These are phyloP conservation scores for Heliconius ismenius DNA, from an alignment of 2,888 invertebrate genomes.

Conservation along the genomic window DNA sequence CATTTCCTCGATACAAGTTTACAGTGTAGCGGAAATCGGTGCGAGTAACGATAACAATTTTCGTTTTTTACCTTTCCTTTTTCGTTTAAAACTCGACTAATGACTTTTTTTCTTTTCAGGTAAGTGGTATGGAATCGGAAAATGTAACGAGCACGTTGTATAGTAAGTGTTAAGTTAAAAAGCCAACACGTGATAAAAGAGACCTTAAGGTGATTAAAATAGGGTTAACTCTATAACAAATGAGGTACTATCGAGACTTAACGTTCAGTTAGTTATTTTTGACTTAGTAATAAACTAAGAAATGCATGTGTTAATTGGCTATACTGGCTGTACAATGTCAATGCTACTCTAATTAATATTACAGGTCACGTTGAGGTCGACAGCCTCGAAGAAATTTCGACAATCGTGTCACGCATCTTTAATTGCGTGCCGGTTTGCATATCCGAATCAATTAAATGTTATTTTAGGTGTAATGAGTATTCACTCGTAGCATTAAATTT, in stretches of 20 bases:
- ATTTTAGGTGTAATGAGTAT: conserved; percentile 1
- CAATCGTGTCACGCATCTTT: conserved; percentile 41
- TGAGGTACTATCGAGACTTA: neutral
- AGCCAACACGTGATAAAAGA: neutral
- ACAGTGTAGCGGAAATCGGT: conserved; percentile 58
- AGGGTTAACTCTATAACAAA: neutral
- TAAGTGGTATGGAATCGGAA: conserved; percentile 57
- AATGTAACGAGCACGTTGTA: neutral
- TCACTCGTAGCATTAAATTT: no score
- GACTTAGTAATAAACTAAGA: conserved; percentile 17
- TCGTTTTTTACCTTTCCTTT: conserved; percentile 56
- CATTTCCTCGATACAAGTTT: conserved; percentile 51
- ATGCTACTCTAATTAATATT: conserved; percentile 42
- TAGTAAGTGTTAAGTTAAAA: neutral
- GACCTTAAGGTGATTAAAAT: neutral
- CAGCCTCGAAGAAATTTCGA: conserved; percentile 42
- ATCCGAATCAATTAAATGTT: conserved; percentile 25
- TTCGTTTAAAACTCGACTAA: conserved; percentile 11
- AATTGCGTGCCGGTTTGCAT: conserved; percentile 37
- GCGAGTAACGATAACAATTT: conserved; percentile 60
- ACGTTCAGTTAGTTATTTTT: conserved; percentile 13
- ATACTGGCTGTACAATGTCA: conserved; percentile 39
- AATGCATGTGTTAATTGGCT: conserved; percentile 26
- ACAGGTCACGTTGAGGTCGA: conserved; percentile 43
- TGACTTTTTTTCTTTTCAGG: conserved; percentile 58